These are phyloP conservation scores for Helicoverpa assulta DNA, from an alignment of 2,888 invertebrate genomes.

Conservation along the genomic window DNA sequence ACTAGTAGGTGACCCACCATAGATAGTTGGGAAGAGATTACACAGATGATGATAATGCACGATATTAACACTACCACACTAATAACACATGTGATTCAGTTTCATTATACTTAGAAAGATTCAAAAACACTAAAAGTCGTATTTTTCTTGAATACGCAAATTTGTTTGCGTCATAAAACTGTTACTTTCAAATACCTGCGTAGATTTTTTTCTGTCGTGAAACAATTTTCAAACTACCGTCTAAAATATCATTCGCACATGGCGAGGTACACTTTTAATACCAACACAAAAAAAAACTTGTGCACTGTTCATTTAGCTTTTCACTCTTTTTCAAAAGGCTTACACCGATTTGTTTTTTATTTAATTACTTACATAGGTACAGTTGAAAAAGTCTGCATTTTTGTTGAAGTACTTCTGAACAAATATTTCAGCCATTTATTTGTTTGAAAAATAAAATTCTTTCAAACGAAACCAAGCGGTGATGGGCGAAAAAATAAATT, in stretches of 20 bases:
- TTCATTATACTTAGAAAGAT: too few relatives aligned
- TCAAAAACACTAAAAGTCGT: too few relatives aligned
- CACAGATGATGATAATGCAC: too few relatives aligned
- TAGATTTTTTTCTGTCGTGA: background rate
- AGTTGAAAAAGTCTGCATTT: constrained; percentile 1
- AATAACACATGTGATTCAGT: too few relatives aligned
- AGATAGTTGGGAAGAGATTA: too few relatives aligned
- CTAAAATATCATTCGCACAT: background rate
- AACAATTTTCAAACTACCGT: background rate
- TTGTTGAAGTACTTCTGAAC: background rate
- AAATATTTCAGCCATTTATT: constrained; percentile 21
- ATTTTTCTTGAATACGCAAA: too few relatives aligned
- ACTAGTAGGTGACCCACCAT: too few relatives aligned
- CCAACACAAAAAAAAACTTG: background rate
- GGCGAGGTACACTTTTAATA: background rate
- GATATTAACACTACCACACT: too few relatives aligned
- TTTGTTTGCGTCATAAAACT: too few relatives aligned
- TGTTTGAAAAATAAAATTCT: constrained; percentile 34
- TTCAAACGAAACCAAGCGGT: constrained; percentile 38
- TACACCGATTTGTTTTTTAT: background rate
- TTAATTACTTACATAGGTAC: background rate
- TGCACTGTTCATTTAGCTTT: background rate
- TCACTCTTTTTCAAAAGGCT: background rate
- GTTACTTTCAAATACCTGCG: too few relatives aligned
- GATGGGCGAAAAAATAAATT: constrained; percentile 25